phyloP scores from a whole-genome alignment of 2,113 vertebrate genomes.

The Talpa occidentalis region DNA sequence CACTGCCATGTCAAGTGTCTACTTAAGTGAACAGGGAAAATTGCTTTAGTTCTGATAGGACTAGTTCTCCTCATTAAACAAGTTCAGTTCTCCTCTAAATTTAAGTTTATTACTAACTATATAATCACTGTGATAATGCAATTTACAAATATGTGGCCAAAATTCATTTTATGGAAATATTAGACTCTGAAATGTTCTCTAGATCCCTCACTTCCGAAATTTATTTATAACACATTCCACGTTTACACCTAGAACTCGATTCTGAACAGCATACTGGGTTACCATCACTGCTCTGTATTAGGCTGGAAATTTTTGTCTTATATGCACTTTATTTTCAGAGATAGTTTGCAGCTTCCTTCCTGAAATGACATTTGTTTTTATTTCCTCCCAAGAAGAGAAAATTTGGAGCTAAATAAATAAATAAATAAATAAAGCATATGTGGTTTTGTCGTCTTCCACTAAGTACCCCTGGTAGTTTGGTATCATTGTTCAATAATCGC shows the following conservation, averaged over 20 bases:
- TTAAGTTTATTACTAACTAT: neutral
- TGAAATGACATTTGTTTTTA: neutral
- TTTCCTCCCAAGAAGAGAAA: constrained; percentile 14
- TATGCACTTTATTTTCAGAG: neutral
- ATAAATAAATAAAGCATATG: too few species aligned
- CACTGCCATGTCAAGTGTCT: neutral
- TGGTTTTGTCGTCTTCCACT: neutral
- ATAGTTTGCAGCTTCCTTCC: neutral
- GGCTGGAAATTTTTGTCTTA: neutral
- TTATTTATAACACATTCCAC: neutral
- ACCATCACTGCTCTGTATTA: neutral
- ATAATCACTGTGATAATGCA: neutral
- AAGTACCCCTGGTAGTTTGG: neutral
- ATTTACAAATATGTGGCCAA: neutral
- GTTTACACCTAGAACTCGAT: neutral
- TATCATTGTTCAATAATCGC: neutral
- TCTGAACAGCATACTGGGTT: neutral
- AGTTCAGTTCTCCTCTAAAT: neutral
- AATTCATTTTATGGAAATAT: neutral
- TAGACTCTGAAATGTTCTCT: neutral
- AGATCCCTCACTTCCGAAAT: neutral
- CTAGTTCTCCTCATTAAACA: neutral
- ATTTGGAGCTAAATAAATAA: neutral
- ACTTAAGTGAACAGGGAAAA: neutral
- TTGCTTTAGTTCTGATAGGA: neutral